phyloP scores from a whole-genome alignment of 1,140 invertebrate genomes.

The Drosophila erecta region DNA sequence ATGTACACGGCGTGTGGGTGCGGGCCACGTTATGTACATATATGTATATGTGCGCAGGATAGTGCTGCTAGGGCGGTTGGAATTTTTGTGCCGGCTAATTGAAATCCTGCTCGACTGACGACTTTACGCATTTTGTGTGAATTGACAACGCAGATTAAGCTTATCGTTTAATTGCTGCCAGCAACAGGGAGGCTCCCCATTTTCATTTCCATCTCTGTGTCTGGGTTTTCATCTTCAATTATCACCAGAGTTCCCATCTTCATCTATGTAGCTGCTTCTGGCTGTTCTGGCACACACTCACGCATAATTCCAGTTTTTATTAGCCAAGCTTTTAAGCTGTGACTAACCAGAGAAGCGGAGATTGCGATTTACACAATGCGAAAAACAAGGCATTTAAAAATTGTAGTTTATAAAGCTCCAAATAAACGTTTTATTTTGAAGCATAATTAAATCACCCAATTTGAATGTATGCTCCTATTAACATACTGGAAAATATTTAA shows the following conservation, averaged over 20 bases:
- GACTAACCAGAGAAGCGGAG: conserved; percentile 55
- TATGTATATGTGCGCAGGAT: conserved; percentile 58
- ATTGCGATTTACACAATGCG: conserved; percentile 9
- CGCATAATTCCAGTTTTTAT: conserved; percentile 80
- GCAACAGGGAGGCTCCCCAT: conserved; percentile 56
- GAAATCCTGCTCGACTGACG: conserved; percentile 65
- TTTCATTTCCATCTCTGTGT: conserved; percentile 1
- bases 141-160: conserved; percentile 75
- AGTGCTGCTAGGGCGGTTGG: conserved; percentile 19
- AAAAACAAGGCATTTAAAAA: not conserved
- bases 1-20: conserved; percentile 18
- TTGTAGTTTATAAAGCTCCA: too few relatives aligned
- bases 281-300: conserved; percentile 34
- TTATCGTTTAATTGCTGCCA: conserved; percentile 79
- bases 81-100: conserved; percentile 65
- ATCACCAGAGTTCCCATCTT: not conserved
- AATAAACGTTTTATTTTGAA: not conserved
- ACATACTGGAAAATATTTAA: too few relatives aligned
- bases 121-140: conserved; percentile 75
- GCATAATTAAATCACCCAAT: too few relatives aligned
- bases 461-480: too few relatives aligned
- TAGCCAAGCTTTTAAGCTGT: conserved; percentile 77
- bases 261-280: not conserved
- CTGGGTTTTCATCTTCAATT: too few relatives aligned
- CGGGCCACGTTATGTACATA: conserved; percentile 49